Conservation (phyloP, 2,113 vertebrate species). For the Jaculus jaculus region DNA sequence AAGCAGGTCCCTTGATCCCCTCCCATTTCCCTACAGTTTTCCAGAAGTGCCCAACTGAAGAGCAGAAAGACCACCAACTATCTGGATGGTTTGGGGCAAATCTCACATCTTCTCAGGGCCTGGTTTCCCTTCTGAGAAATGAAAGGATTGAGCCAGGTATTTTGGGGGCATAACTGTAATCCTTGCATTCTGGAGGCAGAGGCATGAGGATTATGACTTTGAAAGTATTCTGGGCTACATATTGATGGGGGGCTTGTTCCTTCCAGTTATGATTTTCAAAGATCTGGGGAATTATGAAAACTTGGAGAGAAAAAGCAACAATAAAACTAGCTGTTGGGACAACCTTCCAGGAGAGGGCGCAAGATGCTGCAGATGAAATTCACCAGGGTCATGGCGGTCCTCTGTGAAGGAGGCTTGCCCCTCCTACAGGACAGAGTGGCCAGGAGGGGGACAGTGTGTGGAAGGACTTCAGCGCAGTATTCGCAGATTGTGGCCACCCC, state of each 20-base stretch:
- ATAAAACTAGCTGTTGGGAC: neutral
- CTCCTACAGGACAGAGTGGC: neutral
- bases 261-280: conserved; percentile 29
- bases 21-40: neutral
- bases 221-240: neutral
- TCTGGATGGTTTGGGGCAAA: neutral
- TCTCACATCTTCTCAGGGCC: neutral
- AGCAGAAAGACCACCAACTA: neutral
- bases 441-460: fast-evolving
- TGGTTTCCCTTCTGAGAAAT: conserved; percentile 21
- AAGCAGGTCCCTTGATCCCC: neutral
- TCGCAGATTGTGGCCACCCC: neutral
- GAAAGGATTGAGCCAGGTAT: neutral
- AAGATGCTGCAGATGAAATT: neutral
- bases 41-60: neutral
- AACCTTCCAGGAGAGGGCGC: conserved; percentile 71
- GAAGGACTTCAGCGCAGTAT: neutral
- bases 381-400: fast-evolving
- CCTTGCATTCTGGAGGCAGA: too few relatives aligned
- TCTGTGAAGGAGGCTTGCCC: neutral
- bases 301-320: neutral
- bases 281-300: neutral
- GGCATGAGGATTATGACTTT: neutral
- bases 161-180: neutral
- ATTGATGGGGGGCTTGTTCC: neutral